Base-by-base conservation (phyloP, 2,888 invertebrate species). In the Gastrophysa polygoni region DNA sequence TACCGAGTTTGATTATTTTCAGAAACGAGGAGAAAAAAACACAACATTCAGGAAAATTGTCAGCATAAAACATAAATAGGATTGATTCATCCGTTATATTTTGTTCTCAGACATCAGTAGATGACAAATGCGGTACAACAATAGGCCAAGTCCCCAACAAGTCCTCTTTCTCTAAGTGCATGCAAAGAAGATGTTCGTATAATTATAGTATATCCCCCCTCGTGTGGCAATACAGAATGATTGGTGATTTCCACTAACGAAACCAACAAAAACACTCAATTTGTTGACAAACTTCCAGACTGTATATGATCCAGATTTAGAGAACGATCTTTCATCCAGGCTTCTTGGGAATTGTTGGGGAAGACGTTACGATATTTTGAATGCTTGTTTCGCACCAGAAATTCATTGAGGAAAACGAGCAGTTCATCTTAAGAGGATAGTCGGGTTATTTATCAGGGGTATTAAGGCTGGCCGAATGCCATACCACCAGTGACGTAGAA, bases 351-450 rank as follows among this genome's bases (percentile, higher is more conserved):
- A 62, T 56, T 59, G 55, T 65, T 61, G 49, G 46, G 58, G 63
- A 28, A 50, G 48, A 59, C 47, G 61, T 67, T 66, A 69, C 69
- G 68, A 72, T 72, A 72, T 72, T 73, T 73, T 71, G 70, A 72
- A 70, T 70, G 57, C 66, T 61, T 66, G 28, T 64, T 58, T 64
- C 68, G 64, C 66, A 55, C 67, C 63, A 59, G 66, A 71, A 73
- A 73, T 73, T 73, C 73, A 73, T 73, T 72, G 72, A 71, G 66
- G 64, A 69, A 70, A 64, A 71, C 73, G 71, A 68, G 67, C 68
- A 68, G 69, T 73, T 71, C 69, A 72, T 73, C 70, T 71, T 69
- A 59, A 50, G 55, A 65, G 61, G 67, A 66, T 69, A 68, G 59
- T 66, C 66, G 60, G 63, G 68, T 66, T 66, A 72, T 71, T 72